Percentiles rank a stretch among this genome's conserved stretches.
These are phyloP conservation scores for Erebia palarica DNA, from an alignment of 2,888 invertebrate species.

Conservation along the genomic window DNA sequence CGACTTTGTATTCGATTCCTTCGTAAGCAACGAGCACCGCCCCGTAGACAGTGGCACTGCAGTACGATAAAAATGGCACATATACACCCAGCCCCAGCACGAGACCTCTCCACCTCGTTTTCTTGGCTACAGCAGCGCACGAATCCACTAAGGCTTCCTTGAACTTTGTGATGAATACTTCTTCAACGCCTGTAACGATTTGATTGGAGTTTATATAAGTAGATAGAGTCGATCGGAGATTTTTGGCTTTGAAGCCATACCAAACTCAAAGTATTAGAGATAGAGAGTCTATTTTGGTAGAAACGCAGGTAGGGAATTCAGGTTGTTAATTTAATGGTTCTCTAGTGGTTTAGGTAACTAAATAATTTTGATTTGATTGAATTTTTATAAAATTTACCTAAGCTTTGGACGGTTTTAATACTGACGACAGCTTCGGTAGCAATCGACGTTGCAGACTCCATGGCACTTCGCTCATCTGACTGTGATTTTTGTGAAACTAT, in stretches of 20 bases:
- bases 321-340: too few species aligned
- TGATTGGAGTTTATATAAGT: background rate
- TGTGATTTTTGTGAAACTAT: constrained; percentile 82
- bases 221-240: background rate
- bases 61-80: constrained; percentile 87
- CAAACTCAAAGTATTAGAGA: too few species aligned
- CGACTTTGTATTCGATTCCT: constrained; percentile 83
- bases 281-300: too few species aligned
- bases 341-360: too few species aligned
- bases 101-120: constrained; percentile 85
- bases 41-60: constrained; percentile 87
- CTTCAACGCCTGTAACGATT: constrained; percentile 72
- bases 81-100: constrained; percentile 87
- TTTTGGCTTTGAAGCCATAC: too few species aligned
- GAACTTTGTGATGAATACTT: constrained; percentile 81
- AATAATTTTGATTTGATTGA: too few species aligned
- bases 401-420: constrained; percentile 85
- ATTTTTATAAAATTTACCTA: constrained; percentile 61
- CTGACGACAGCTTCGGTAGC: constrained; percentile 86
- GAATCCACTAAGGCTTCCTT: constrained; percentile 75
- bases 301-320: too few species aligned
- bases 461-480: constrained; percentile 82
- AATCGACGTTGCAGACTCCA: constrained; percentile 84
- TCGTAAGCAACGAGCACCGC: constrained; percentile 85
- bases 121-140: constrained; percentile 78